Evolutionary conservation across 2,113 vertebrate genomes (phyloP), one percentile per base, ranked within the genome.

Genomic region (Gyps fulvus): DNA sequence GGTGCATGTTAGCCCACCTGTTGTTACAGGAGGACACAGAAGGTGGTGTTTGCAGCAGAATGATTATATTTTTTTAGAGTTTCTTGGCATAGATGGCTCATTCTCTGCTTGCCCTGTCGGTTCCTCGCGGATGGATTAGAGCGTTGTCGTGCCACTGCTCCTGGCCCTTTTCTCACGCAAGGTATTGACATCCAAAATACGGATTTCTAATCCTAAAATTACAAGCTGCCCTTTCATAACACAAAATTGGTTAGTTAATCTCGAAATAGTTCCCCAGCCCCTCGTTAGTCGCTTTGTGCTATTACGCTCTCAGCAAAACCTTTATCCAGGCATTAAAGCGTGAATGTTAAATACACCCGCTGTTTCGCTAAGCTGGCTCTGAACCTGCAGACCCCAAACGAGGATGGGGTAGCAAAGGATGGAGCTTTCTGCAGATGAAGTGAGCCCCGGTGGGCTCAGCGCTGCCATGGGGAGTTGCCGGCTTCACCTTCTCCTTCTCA

Each of bases 171-270:
- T 29, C n/a, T 91, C 9, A 2, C 0, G 0, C 31, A 22, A 83
- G 10, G 36, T 47, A 47, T 36, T 94, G 78, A 58, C 93, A 72
- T 94, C 40, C 43, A 87, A 94, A 95, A 80, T 69, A 42, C 0
- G 9, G 40, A 58, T 85, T 91, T 86, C 38, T 95, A 81, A 95
- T 93, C 90, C 85, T 74, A 40, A 92, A 97, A 95, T 97, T 81
- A 71, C 45, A 59, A 4, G 55, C 42, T 91, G 74, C 67, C 62
- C 31, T 55, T 94, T 83, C 50, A 5, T 77, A 66, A 50, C 3
- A 2, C 10, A 4, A 50, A 96, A 90, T 91, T 67, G 16, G 7
- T 77, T 78, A 63, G 89, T 65, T 97, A 91, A 97, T 95, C 87
- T 87, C 61, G 55, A 89, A 26, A 87, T 32, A 70, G 70, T 71